A percentile compares a stretch with the other conserved stretches of the same genome.
phyloP scores from a whole-genome alignment of 2,888 invertebrate genomes.

The Mamestra brassicae region DNA sequence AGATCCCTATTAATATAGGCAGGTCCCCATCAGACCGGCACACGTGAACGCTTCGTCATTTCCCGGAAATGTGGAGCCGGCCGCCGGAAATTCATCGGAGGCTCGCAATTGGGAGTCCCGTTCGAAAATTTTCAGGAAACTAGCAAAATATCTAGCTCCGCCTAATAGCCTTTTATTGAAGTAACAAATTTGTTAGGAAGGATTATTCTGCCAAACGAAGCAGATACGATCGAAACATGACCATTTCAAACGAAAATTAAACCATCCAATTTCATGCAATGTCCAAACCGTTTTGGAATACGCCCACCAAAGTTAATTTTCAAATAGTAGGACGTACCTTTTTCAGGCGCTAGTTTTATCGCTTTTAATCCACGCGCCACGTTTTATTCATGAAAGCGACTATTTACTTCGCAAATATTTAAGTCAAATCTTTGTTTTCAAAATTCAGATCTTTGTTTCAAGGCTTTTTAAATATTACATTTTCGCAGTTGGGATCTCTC shows the following conservation, averaged over 20 bases:
- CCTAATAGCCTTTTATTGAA: conserved; percentile 55
- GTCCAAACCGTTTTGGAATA: conserved; percentile 41
- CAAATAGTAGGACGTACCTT: conserved; percentile 44
- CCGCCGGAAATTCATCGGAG: conserved; percentile 84
- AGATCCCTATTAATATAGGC: conserved; percentile 62
- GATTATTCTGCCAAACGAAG: conserved; percentile 40
- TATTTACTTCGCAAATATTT: conserved; percentile 50
- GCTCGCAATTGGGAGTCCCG: conserved; percentile 80
- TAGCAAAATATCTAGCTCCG: conserved; percentile 68
- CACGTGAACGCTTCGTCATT: conserved; percentile 80
- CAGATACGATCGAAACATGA: conserved; percentile 31
- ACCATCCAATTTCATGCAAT: conserved; percentile 55
- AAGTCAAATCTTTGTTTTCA: conserved; percentile 46
- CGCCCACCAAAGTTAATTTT: conserved; percentile 47
- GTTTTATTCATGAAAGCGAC: conserved; percentile 56
- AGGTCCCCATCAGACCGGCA: conserved; percentile 59
- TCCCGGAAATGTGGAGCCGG: conserved; percentile 81
- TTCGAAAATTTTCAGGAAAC: conserved; percentile 82
- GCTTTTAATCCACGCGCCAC: conserved; percentile 57
- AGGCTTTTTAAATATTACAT: conserved; percentile 15
- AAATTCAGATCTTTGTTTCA: conserved; percentile 36
- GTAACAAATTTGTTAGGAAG: conserved; percentile 47
- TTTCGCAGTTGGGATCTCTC: neutral
- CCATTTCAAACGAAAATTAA: conserved; percentile 46
- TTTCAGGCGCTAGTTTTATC: conserved; percentile 60